Evolutionary conservation across 2,888 invertebrate species (phyloP), one percentile per base, ranked within the genome.

Genomic region (Phyto melanocephala): DNA sequence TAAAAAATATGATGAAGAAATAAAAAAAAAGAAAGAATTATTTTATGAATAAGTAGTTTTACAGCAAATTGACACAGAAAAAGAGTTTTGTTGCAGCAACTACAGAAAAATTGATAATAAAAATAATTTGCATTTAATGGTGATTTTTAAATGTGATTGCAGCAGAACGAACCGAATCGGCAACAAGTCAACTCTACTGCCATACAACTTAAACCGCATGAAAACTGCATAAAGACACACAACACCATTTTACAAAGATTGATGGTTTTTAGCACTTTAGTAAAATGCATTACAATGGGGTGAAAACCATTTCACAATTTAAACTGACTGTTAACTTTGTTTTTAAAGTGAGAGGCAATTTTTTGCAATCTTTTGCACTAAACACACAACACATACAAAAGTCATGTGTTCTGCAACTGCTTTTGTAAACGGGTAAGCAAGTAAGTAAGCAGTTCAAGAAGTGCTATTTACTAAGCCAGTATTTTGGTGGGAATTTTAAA

Each of bases 41-140:
- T 10, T 56, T 24, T 33, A 56, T 35, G 50, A 60, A 67, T 60
- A 58, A 50, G 50, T 45, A 68, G 35, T 56, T 71, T 37, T 50
- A 67, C 63, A 70, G 20, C 54, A 65, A 62, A 81, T 70, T 81
- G 78, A 74, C 78, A 81, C 81, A 81, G 74, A 81, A 81, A n/a
- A 81, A 33, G 10, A 35, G 13, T 20, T 37, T 24, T 56, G 5
- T 13, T 33, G 28, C 40, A 22, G 10, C 35, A 74, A 62, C 33
- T 22, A 40, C 70, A 52, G 58, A 54, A 72, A 68, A 63, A 58
- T 74, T 78, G 47, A 45, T 68, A 78, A 74, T 58, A 68, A 74
- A 84, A 84, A 84, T 84, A 85, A 84, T 85, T 85, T 85, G 75
- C 77, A 85, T 85, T 83, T 76, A 84, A 83, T 84, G 76, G 78